phyloP scores from a whole-genome alignment of 2,113 vertebrate species.

The Lagenorhynchus albirostris region DNA sequence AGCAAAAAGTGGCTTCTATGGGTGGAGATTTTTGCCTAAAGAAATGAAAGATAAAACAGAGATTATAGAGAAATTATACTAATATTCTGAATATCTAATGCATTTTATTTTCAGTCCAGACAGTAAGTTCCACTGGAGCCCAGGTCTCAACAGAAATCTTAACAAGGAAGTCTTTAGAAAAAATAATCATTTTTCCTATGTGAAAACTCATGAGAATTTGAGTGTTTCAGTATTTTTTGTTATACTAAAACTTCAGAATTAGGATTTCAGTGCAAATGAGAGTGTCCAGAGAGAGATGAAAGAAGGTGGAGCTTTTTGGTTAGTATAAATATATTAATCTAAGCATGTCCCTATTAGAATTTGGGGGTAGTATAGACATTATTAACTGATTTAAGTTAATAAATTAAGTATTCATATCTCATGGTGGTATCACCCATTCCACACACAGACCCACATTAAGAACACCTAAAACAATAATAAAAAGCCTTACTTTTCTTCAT shows the following conservation, averaged over 20 bases:
- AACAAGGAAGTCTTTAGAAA: background rate
- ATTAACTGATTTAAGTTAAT: background rate
- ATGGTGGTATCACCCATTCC: background rate
- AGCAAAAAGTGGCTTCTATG: background rate
- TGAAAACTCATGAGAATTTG: background rate
- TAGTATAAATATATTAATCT: background rate
- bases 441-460: background rate
- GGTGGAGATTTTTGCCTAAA: background rate
- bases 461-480: background rate
- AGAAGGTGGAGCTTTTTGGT: background rate
- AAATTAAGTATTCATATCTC: background rate
- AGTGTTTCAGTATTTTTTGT: background rate
- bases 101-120: background rate
- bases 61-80: background rate
- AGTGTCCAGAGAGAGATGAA: background rate
- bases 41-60: background rate
- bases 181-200: background rate
- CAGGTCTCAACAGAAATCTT: background rate
- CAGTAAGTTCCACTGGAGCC: background rate
- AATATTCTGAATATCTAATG: background rate
- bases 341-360: background rate
- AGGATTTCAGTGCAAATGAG: background rate
- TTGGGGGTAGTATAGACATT: background rate
- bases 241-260: background rate
- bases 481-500: background rate